Evolutionary conservation across 2,797 vertebrate genomes (phyloP), one percentile per base, ranked within the genome.

Genomic region (Orestias chungarensis): DNA sequence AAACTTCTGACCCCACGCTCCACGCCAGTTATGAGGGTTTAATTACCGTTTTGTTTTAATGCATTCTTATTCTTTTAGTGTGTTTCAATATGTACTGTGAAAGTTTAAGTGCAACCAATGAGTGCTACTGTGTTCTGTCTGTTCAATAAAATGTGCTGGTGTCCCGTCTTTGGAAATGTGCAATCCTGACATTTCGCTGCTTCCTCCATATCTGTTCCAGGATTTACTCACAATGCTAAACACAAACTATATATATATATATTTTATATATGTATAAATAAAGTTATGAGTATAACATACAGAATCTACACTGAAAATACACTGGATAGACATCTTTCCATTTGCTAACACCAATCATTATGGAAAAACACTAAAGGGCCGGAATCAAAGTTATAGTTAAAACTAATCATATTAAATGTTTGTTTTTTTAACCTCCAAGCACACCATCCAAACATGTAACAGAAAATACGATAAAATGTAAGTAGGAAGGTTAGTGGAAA

Each of bases 51-150:
- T 70, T 54, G 57, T 78, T 82, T 70, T 27, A 38, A 17, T 2
- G 20, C 71, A n/a, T 81, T 71, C 77, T 69, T n/a, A 40, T 64
- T 68, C 79, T 75, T 79, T 62, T 79, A 66, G 76, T 88, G 75
- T 90, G 87, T 82, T 83, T 75, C 80, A 73, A 82, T 55, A 69
- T 90, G 83, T 92, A 88, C 78, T 82, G 89, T 91, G 79, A 87
- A 86, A 75, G 78, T 76, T 68, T 65, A 82, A 84, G 76, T 82
- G 78, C 82, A 87, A 86, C 68, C 79, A 69, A 84, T 82, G 33
- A 83, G 81, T 87, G 80, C 88, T 88, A 87, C 88, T 90, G 89
- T 91, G 87, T 90, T 88, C 81, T 83, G 69, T 89, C 82, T 85
- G 74, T 86, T 91, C 73, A 89, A 91, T 91, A 88, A 93, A 89